Percentiles rank a stretch among this genome's conserved stretches.
These are phyloP conservation scores for Nettapus auritus DNA, from an alignment of 2,113 vertebrate genomes.

Conservation along the genomic window DNA sequence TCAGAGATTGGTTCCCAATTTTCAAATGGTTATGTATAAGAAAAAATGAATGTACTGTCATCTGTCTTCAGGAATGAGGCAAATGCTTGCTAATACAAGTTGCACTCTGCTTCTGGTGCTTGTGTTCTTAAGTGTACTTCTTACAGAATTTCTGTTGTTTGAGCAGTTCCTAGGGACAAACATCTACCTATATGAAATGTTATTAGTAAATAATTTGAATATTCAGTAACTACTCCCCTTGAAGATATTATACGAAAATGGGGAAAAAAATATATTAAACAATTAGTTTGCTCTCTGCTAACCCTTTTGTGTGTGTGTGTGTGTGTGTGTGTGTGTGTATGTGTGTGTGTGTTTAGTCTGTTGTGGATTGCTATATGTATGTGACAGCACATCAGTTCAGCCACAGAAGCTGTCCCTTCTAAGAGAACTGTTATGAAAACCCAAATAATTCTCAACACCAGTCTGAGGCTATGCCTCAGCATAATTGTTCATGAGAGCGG, in stretches of 20 bases:
- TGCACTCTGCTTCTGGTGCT: not conserved
- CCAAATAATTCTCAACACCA: not conserved
- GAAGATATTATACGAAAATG: not conserved
- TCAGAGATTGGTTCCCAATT: conserved; percentile 9
- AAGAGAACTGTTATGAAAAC: not conserved
- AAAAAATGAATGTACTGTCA: not conserved
- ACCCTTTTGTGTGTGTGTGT: not conserved
- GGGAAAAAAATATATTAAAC: not conserved
- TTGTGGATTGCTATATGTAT: not conserved
- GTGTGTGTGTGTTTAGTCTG: not conserved
- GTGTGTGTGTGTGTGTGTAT: not conserved
- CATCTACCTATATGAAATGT: conserved; percentile 49
- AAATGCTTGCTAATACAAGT: not conserved
- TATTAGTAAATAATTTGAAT: conserved; percentile 68
- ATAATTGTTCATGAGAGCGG: not conserved
- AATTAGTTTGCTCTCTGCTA: not conserved
- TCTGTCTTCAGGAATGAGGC: not conserved
- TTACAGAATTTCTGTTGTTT: conserved; percentile 43
- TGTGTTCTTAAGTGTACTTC: not conserved
- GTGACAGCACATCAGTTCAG: not conserved
- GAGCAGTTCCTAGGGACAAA: conserved; percentile 51
- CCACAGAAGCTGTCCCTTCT: not conserved
- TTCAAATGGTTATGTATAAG: not conserved
- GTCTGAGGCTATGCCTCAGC: not conserved
- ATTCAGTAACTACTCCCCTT: not conserved